These are phyloP conservation scores for Phataginus tricuspis DNA, from an alignment of 2,797 vertebrate species.

Conservation along the genomic window DNA sequence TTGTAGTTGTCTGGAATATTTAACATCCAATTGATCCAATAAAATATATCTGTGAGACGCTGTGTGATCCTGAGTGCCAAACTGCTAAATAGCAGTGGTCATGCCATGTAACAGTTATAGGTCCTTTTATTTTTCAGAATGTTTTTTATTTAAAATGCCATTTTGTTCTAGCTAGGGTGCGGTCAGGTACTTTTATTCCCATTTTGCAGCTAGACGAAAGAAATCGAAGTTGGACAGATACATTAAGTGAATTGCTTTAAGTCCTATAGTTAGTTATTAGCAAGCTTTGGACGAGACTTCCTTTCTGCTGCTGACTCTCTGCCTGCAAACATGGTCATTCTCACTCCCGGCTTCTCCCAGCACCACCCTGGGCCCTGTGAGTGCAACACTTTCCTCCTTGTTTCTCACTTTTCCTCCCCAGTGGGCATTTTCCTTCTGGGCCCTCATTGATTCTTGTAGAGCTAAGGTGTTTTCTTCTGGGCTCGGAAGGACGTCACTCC, in stretches of 20 bases:
- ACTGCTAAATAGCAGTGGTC: not conserved
- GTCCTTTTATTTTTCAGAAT: conserved; percentile 1
- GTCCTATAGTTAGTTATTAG: not conserved
- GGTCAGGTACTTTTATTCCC: conserved; percentile 38
- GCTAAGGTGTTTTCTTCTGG: not conserved
- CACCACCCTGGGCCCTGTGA: not conserved
- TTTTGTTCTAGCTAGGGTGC: not conserved
- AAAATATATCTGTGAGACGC: conserved; percentile 40
- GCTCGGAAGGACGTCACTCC: not conserved
- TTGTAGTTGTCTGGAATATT: conserved; percentile 12
- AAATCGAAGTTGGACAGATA: not conserved
- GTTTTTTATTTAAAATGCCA: conserved; percentile 41
- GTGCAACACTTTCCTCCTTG: not conserved
- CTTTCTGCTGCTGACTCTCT: not conserved
- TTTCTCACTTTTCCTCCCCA: not conserved
- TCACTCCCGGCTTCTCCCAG: not conserved
- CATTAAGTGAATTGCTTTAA: not conserved
- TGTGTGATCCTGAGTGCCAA: not conserved
- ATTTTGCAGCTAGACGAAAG: conserved; percentile 32
- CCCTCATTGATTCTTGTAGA: not conserved
- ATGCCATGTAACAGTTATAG: not conserved
- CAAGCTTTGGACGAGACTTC: not conserved
- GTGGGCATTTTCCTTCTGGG: not conserved
- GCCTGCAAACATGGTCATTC: not conserved
- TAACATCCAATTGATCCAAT: conserved; percentile 41